Base-by-base conservation (phyloP, 2,888 invertebrate genomes). In the Acanthopleura granulata region DNA sequence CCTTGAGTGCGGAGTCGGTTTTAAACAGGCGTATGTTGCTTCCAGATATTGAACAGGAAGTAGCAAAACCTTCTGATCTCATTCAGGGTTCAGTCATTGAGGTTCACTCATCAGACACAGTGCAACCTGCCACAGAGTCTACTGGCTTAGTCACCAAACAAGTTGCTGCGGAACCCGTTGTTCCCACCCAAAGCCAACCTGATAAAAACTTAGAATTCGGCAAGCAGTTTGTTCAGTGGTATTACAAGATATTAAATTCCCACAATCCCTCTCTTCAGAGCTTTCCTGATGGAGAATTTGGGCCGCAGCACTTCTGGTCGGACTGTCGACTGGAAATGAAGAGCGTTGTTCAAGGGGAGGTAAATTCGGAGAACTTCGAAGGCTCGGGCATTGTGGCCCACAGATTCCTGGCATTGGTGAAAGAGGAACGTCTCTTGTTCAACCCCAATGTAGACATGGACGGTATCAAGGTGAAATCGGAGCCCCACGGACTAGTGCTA, bases 401-500 rank as follows among this genome's bases (percentile, higher is more conserved):
- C 29, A 78, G 84, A 70, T 78, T 88, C 1, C 75, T 84, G 27
- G 75, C 79, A 0, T 82, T 87, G 62, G 78, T 84, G 0, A 79
- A 80, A 71, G 83, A 83, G 18, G 84, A 88, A 62, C 76, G 77
- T n/a, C 72, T 89, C 14, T 62, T 85, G 12, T 94, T 94, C 81
- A 93, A 93, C 89, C 93, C 93, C 0, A 94, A 94, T 87, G 83
- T 93, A 49, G 88, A 91, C 0, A 87, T 89, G 0, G 92, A 92
- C 18, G 94, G 94, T 6, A 91, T 93, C 0, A 91, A 92, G 81
- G 93, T 93, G 4, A 91, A 92, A 78, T 91, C 92, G 79, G 92
- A 93, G 86, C 91, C 92, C 0, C 93, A 94, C 86, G 94, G 94
- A 0, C 87, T 94, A 69, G 93, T 93, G 0, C 84, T 93, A 71